Conservation (phyloP, 35 echinoderm and acorn worm species). For the Strongylocentrotus purpuratus region DNA sequence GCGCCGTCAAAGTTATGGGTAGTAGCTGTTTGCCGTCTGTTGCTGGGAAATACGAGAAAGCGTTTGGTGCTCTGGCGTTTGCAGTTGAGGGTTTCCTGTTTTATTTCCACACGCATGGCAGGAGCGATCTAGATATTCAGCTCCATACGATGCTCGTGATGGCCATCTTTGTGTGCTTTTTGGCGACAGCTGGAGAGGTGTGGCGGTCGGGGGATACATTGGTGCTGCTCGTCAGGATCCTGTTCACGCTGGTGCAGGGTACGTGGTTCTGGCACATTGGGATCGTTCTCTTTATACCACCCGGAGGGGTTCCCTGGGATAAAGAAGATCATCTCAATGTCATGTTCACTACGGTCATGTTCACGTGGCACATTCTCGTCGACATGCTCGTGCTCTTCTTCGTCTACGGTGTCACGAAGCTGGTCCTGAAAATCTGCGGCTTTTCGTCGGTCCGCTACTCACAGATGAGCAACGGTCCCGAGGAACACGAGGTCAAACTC, state of each 20-base stretch:
- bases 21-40: slow-evolving; percentile 55
- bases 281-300: slow-evolving; percentile 77
- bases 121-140: slow-evolving; percentile 75
- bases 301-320: slow-evolving; percentile 74
- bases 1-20: slow-evolving; percentile 45
- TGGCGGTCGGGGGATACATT: slow-evolving; percentile 60
- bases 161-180: slow-evolving; percentile 67
- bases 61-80: slow-evolving; percentile 75
- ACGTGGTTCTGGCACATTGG: slow-evolving; percentile 93
- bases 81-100: slow-evolving; percentile 87
- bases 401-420: slow-evolving; percentile 60
- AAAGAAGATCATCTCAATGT: slow-evolving; percentile 69
- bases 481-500: slow-evolving; percentile 75
- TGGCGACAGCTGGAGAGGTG: slow-evolving; percentile 56
- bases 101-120: slow-evolving; percentile 77
- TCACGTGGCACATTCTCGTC: slow-evolving; percentile 83
- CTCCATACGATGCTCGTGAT: slow-evolving; percentile 74
- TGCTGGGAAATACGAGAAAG: slow-evolving; percentile 69
- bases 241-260: slow-evolving; percentile 81
- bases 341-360: slow-evolving; percentile 77
- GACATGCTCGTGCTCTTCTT: slow-evolving; percentile 77
- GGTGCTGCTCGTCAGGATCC: slow-evolving; percentile 68
- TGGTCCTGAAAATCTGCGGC: slow-evolving; percentile 61
- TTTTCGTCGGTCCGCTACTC: slow-evolving; percentile 59
- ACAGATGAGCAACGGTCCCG: slow-evolving; percentile 58